These are phyloP conservation scores for Chirona hameri DNA, from an alignment of 2,888 invertebrate genomes.

Conservation along the genomic window DNA sequence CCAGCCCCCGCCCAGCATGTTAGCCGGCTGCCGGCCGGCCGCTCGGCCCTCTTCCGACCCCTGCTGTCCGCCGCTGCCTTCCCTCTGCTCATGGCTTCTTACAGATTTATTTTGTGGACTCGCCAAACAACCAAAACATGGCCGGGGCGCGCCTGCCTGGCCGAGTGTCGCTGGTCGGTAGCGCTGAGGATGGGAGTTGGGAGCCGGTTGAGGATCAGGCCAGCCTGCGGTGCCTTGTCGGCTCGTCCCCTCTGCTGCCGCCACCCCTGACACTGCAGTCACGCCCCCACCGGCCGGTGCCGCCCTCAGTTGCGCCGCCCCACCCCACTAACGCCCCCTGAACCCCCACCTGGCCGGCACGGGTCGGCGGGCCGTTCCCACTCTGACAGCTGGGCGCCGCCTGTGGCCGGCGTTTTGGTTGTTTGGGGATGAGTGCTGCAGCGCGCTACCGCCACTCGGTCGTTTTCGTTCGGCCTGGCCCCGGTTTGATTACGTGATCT, in stretches of 20 bases:
- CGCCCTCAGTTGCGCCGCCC: neutral
- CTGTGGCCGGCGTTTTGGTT: conserved; percentile 1
- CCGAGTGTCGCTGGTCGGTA: too few relatives aligned
- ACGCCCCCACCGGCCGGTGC: neutral
- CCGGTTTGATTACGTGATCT: neutral
- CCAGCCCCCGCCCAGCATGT: neutral
- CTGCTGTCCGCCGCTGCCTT: conserved; percentile 7
- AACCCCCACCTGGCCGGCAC: too few relatives aligned
- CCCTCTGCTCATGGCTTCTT: conserved; percentile 13
- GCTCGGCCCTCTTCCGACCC: neutral
- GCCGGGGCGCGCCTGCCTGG: neutral
- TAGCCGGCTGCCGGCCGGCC: neutral
- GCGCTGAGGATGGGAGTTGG: neutral
- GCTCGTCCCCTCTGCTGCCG: too few relatives aligned
- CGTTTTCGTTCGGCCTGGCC: neutral
- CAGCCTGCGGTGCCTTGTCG: too few relatives aligned
- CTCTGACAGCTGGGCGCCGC: neutral
- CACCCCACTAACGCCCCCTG: neutral
- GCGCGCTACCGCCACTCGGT: neutral
- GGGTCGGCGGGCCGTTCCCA: too few relatives aligned
- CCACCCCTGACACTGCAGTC: neutral
- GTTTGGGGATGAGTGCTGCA: conserved; percentile 1
- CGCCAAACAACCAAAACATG: conserved; percentile 26
- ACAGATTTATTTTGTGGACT: conserved; percentile 27
- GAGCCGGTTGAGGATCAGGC: too few relatives aligned